Evolutionary conservation across 2,888 invertebrate genomes (phyloP), one percentile per base, ranked within the genome.

Genomic region (Heliconius sara): DNA sequence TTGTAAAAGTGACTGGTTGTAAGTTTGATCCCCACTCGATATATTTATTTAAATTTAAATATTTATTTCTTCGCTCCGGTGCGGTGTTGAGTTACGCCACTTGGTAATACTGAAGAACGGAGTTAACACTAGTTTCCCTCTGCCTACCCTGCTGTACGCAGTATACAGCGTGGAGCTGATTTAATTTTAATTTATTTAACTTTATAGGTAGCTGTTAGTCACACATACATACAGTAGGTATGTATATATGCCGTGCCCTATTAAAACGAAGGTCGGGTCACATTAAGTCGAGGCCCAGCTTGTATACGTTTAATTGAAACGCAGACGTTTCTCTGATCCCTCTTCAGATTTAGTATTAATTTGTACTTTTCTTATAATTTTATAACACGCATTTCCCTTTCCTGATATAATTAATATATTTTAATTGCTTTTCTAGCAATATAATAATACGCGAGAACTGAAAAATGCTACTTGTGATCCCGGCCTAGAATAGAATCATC

Each of bases 221-320:
- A 34, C 73, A 73, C n/a, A 65, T 75, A 47, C 22, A 65, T 75
- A 30, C 30, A 27, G 27, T 27, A 2, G 27, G 27, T 27, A 27
- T 27, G 27, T 27, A 27, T 27, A 27, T 27, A 27, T 47, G 27
- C 65, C 65, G 75, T 75, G 75, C 65, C 77, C 77, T 66, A 73
- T 78, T 78, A 67, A 72, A 72, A 39, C 63, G 72, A 67, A 73
- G 78, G 77, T 72, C 72, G 72, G 73, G 73, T 78, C 78, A 52
- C 66, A 73, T 78, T 78, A 78, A 78, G 30, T 78, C 66, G 72
- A 67, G 73, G 78, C 43, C 65, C 72, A 72, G 65, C 65, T 34
- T 34, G 39, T 39, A 68, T 27, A 77, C 57, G 63, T 77, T 72
- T 77, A 72, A 77, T 77, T 78, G 78, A 73, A 67, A 73, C 73